Conservation (phyloP, 2,888 invertebrate genomes). For the Drosophila pegasa region DNA sequence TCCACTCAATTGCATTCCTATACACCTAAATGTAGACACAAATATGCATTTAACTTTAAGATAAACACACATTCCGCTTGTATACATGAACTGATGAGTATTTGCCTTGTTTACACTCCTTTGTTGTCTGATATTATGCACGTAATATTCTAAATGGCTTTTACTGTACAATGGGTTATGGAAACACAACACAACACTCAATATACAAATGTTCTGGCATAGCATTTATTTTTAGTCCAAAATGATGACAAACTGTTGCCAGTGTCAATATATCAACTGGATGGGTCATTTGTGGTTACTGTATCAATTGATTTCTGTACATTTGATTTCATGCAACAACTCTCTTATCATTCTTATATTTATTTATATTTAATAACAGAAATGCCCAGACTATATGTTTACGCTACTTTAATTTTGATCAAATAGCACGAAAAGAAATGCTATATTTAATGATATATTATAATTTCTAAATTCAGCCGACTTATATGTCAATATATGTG, state of each 20-base stretch:
- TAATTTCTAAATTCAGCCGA: not conserved
- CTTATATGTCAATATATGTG: not conserved
- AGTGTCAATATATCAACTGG: slow-evolving; percentile 42
- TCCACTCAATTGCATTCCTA: not conserved
- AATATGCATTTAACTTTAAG: not conserved
- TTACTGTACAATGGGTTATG: slow-evolving; percentile 19
- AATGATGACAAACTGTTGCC: slow-evolving; percentile 10
- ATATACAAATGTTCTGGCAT: slow-evolving; percentile 34
- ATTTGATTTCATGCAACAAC: not conserved
- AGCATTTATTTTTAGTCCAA: slow-evolving; percentile 41
- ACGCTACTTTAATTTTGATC: no score
- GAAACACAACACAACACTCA: slow-evolving; percentile 25
- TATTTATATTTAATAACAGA: not conserved
- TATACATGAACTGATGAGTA: slow-evolving; percentile 11
- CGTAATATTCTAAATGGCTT: slow-evolving; percentile 47
- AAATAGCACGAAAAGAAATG: no score
- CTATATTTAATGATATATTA: not conserved
- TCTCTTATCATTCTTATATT: not conserved
- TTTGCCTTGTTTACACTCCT: slow-evolving; percentile 37
- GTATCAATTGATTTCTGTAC: slow-evolving; percentile 18
- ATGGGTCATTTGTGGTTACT: slow-evolving; percentile 23
- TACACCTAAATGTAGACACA: not conserved
- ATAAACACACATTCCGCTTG: slow-evolving; percentile 14
- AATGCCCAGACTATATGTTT: no score
- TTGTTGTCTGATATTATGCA: slow-evolving; percentile 36